These are phyloP conservation scores for Bimastos eiseni DNA, from an alignment of 2,888 invertebrate genomes.

Conservation along the genomic window DNA sequence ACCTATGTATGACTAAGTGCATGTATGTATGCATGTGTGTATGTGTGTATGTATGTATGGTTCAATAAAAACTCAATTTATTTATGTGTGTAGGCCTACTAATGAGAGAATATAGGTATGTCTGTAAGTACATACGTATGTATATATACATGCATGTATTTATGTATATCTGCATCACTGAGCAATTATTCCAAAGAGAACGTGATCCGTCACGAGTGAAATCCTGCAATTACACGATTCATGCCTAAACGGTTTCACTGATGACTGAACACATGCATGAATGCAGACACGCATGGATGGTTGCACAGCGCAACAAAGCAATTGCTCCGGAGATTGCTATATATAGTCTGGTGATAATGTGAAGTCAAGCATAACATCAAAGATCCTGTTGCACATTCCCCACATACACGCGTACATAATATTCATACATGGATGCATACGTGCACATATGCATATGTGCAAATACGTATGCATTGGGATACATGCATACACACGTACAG, in stretches of 20 bases:
- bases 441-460: too few relatives aligned
- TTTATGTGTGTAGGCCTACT: not conserved
- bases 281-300: too few relatives aligned
- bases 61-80: too few relatives aligned
- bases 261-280: too few relatives aligned
- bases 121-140: too few relatives aligned
- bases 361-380: not conserved
- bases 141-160: too few relatives aligned
- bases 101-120: too few relatives aligned
- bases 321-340: not conserved
- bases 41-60: too few relatives aligned
- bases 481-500: too few relatives aligned
- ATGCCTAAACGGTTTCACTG: not conserved
- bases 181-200: not conserved
- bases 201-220: not conserved
- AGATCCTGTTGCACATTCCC: not conserved
- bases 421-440: too few relatives aligned
- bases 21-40: conserved; percentile 20
- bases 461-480: too few relatives aligned
- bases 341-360: not conserved
- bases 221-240: not conserved
- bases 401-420: too few relatives aligned
- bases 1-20: not conserved
- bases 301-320: not conserved
- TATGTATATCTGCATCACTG: not conserved